These are phyloP conservation scores for Pempheris klunzingeri DNA, from an alignment of 2,797 vertebrate species.

Conservation along the genomic window DNA sequence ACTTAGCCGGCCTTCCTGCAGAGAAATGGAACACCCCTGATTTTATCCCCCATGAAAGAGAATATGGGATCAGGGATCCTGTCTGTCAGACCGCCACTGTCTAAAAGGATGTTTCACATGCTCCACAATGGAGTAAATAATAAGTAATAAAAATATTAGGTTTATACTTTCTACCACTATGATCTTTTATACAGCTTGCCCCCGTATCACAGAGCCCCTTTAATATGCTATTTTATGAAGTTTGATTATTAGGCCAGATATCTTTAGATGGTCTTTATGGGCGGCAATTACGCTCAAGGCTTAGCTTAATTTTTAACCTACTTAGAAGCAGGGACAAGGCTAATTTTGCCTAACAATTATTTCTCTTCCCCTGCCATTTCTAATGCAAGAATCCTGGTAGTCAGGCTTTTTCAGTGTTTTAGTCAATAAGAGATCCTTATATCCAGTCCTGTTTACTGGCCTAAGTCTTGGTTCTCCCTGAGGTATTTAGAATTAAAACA, in stretches of 20 bases:
- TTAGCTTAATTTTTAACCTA: conserved; percentile 74
- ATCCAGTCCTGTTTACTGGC: conserved; percentile 25
- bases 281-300: conserved; percentile 66
- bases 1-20: background rate
- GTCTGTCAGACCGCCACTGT: background rate
- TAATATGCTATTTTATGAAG: conserved; percentile 35
- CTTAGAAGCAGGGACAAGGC: too few relatives aligned
- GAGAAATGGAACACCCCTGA: background rate
- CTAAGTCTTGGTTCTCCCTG: conserved; percentile 14
- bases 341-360: conserved; percentile 59
- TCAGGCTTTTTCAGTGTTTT: background rate
- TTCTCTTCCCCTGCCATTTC: conserved; percentile 38
- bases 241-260: conserved; percentile 74
- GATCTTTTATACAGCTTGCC: background rate
- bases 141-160: background rate
- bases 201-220: background rate
- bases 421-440: conserved; percentile 37
- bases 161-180: background rate
- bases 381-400: conserved; percentile 12
- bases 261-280: conserved; percentile 69
- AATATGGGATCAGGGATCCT: background rate
- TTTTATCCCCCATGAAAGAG: conserved; percentile 18
- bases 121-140: background rate
- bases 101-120: background rate
- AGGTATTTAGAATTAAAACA: conserved; percentile 48